Conservation (phyloP, 2,797 vertebrate species). For the Miichthys miiuy region DNA sequence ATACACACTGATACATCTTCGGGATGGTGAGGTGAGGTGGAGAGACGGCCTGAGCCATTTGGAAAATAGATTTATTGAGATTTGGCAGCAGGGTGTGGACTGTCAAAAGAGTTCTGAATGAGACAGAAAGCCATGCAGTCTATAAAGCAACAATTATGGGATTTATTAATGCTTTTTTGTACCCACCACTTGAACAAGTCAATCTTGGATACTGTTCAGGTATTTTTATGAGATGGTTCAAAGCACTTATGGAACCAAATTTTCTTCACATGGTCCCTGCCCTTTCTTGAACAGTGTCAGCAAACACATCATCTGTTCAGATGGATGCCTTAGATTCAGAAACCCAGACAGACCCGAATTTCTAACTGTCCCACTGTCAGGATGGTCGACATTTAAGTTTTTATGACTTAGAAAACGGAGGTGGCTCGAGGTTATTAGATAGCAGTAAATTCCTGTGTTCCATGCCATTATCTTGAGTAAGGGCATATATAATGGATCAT, state of each 20-base stretch:
- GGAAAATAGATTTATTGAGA: slow-evolving; percentile 75
- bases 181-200: slow-evolving; percentile 56
- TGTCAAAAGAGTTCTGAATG: slow-evolving; percentile 50
- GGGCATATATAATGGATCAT: slow-evolving; percentile 62
- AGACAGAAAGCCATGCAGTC: slow-evolving; percentile 53
- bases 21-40: slow-evolving; percentile 50
- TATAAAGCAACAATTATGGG: slow-evolving; percentile 68
- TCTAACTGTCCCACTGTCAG: slow-evolving; percentile 57
- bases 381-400: slow-evolving; percentile 63
- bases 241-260: slow-evolving; percentile 52
- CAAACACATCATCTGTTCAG: slow-evolving; percentile 59
- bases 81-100: slow-evolving; percentile 62
- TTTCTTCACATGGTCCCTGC: slow-evolving; percentile 57
- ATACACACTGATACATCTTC: slow-evolving; percentile 68
- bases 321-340: slow-evolving; percentile 36
- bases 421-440: slow-evolving; percentile 74
- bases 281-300: slow-evolving; percentile 61
- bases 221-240: slow-evolving; percentile 77
- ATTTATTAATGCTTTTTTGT: slow-evolving; percentile 63
- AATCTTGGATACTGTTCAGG: slow-evolving; percentile 64
- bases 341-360: slow-evolving; percentile 17
- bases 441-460: slow-evolving; percentile 72
- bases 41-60: slow-evolving; percentile 48
- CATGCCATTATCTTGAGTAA: slow-evolving; percentile 69
- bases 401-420: slow-evolving; percentile 66